A percentile compares a stretch with the other conserved stretches of the same genome.
phyloP scores from a whole-genome alignment of 2,888 invertebrate genomes.

The Nipponacmea schrenckii region DNA sequence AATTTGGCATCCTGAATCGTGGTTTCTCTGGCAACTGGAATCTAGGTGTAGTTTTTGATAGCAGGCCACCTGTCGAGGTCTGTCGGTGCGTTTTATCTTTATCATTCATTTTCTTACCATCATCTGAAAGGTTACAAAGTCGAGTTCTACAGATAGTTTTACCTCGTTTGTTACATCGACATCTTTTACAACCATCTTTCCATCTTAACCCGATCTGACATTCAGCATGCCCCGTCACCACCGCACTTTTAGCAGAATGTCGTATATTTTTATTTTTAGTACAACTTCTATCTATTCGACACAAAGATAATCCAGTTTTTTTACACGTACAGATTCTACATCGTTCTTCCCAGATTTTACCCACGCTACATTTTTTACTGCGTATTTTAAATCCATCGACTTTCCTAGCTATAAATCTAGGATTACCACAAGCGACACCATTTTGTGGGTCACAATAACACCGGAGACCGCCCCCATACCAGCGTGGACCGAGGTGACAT shows the following conservation, averaged over 20 bases:
- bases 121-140: slow-evolving; percentile 12
- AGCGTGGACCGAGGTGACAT: slow-evolving; percentile 19
- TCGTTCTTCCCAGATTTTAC: slow-evolving; percentile 8
- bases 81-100: background rate
- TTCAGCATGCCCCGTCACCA: background rate
- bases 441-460: slow-evolving; percentile 28
- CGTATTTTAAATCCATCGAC: slow-evolving; percentile 28
- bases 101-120: background rate
- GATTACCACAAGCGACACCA: slow-evolving; percentile 31
- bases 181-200: slow-evolving; percentile 15
- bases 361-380: slow-evolving; percentile 8
- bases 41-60: background rate
- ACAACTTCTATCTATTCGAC: slow-evolving; percentile 11
- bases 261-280: slow-evolving; percentile 7
- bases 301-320: slow-evolving; percentile 14
- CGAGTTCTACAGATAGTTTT: background rate
- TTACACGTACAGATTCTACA: slow-evolving; percentile 16
- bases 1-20: slow-evolving; percentile 12
- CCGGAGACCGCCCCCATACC: slow-evolving; percentile 32
- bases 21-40: slow-evolving; percentile 5
- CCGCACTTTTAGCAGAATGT: background rate
- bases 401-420: slow-evolving; percentile 26
- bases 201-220: slow-evolving; percentile 7
- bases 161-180: background rate
- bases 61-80: slow-evolving; percentile 1